Percentiles rank a stretch among this genome's conserved stretches.
These are phyloP conservation scores for Chorisops tibialis DNA, from an alignment of 2,888 invertebrate genomes.

Conservation along the genomic window DNA sequence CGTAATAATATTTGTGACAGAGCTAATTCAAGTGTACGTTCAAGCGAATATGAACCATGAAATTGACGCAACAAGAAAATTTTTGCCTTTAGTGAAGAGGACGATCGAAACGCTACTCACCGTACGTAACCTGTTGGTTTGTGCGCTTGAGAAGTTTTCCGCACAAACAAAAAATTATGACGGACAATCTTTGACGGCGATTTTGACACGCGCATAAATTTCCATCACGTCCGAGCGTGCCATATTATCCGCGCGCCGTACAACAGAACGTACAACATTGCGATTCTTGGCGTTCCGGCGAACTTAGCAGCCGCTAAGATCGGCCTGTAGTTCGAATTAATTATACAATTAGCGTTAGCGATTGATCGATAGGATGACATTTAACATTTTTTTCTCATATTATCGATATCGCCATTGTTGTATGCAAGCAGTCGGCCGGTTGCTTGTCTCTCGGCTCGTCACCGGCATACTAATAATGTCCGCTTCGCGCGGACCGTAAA, in stretches of 20 bases:
- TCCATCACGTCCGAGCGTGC: constrained; percentile 29
- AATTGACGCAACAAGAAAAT: neutral
- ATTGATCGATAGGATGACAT: constrained; percentile 30
- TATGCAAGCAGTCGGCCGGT: neutral
- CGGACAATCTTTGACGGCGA: constrained; percentile 4
- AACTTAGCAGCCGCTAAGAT: no score
- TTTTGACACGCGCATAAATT: constrained; percentile 32
- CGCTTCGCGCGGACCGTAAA: constrained; percentile 10
- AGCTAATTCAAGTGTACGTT: no score
- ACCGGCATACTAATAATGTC: constrained; percentile 12
- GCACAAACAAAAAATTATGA: neutral
- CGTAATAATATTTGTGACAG: no score
- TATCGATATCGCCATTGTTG: neutral
- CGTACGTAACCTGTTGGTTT: constrained; percentile 3
- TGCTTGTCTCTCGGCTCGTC: constrained; percentile 5
- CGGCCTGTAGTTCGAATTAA: constrained; percentile 28
- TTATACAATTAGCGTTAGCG: constrained; percentile 31
- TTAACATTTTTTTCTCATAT: neutral
- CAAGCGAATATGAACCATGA: neutral
- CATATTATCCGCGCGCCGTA: constrained; percentile 13
- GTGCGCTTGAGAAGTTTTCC: neutral
- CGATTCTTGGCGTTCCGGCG: no score
- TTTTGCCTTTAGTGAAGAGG: neutral
- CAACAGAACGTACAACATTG: no score
- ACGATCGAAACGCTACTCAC: constrained; percentile 8